Conservation (phyloP, 1,140 invertebrate species). For the Zaprionus ornatus region DNA sequence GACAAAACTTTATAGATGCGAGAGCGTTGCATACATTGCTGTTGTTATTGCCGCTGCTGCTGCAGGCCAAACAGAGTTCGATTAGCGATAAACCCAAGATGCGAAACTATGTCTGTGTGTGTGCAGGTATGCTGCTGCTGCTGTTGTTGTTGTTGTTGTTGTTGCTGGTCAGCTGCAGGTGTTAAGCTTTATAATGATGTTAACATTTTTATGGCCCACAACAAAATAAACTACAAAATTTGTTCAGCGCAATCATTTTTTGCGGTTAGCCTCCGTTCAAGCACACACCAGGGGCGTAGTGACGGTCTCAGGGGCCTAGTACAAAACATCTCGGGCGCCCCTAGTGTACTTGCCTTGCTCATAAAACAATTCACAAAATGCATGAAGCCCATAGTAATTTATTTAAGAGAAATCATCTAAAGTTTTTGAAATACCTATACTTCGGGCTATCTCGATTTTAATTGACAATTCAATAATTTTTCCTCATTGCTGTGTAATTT, state of each 20-base stretch:
- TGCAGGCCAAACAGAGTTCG: slow-evolving; percentile 58
- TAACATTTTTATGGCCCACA: slow-evolving; percentile 79
- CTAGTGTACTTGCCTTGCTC: too few species aligned
- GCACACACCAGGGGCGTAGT: not conserved
- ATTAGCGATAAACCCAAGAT: slow-evolving; percentile 77
- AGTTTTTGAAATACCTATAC: too few species aligned
- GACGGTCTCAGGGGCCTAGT: too few species aligned
- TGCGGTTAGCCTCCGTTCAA: slow-evolving; percentile 52
- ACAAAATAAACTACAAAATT: slow-evolving; percentile 77
- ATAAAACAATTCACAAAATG: too few species aligned
- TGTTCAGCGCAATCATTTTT: slow-evolving; percentile 73
- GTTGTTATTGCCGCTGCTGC: slow-evolving; percentile 22
- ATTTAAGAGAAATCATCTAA: too few species aligned
- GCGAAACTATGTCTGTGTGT: slow-evolving; percentile 58
- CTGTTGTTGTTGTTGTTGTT: slow-evolving; percentile 18
- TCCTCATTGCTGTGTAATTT: too few species aligned
- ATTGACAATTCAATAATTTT: too few species aligned
- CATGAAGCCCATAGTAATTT: too few species aligned
- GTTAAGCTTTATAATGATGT: slow-evolving; percentile 80
- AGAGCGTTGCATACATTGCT: slow-evolving; percentile 47
- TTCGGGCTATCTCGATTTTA: too few species aligned
- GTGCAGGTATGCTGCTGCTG: slow-evolving; percentile 10
- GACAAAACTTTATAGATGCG: slow-evolving; percentile 74
- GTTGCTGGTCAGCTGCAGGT: slow-evolving; percentile 62
- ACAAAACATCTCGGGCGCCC: too few species aligned